Conservation (phyloP, 1,140 invertebrate species). For the Eulimnadia texana region DNA sequence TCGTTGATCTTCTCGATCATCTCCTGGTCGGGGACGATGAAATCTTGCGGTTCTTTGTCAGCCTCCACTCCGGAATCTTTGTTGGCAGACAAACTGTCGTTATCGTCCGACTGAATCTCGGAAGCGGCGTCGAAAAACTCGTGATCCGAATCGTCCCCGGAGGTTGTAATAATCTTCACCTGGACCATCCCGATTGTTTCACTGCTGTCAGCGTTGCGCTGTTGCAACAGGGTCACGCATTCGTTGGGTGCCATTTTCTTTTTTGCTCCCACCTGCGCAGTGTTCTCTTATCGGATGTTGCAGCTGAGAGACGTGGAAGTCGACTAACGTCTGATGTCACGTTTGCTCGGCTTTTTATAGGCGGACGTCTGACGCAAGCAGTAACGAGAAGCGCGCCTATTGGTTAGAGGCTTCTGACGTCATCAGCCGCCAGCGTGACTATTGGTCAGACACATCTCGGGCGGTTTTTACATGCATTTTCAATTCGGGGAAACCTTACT, state of each 20-base stretch:
- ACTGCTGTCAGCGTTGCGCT: neutral
- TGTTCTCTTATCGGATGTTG: too few species aligned
- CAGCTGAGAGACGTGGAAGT: too few species aligned
- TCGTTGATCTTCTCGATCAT: constrained; percentile 41
- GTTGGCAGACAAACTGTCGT: constrained; percentile 6
- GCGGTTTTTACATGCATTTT: too few species aligned
- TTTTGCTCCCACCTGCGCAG: neutral
- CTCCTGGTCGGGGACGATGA: constrained; percentile 22
- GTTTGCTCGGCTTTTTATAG: too few species aligned
- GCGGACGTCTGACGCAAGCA: too few species aligned
- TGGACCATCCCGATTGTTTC: neutral
- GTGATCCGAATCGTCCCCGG: neutral
- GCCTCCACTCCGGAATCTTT: constrained; percentile 15
- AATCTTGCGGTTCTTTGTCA: constrained; percentile 15
- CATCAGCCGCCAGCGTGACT: too few species aligned
- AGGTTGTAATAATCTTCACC: neutral
- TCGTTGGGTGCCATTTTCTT: constrained; percentile 15
- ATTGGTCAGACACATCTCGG: too few species aligned
- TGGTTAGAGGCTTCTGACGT: too few species aligned
- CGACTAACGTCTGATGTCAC: too few species aligned
- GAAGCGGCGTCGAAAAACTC: constrained; percentile 14
- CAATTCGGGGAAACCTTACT: too few species aligned
- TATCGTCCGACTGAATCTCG: constrained; percentile 11
- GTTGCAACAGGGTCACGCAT: constrained; percentile 9
- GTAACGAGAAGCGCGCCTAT: too few species aligned